Percentiles rank a stretch among this genome's conserved stretches.
phyloP scores from a whole-genome alignment of 2,888 invertebrate species.

The Drosophila percnosoma region DNA sequence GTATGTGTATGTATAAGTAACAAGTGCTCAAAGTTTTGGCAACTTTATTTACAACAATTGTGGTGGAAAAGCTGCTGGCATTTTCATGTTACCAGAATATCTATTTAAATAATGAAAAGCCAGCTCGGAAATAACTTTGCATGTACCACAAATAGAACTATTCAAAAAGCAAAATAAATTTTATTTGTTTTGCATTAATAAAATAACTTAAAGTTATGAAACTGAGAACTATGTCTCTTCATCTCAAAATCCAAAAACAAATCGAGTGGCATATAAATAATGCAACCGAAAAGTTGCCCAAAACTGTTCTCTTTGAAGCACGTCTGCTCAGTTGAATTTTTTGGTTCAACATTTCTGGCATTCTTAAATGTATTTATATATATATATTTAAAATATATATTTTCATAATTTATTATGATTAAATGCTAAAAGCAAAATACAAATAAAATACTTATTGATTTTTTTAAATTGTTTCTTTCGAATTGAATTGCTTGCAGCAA shows the following conservation, averaged over 20 bases:
- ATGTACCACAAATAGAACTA: not conserved
- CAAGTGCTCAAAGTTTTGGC: conserved; percentile 25
- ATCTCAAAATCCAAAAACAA: not conserved
- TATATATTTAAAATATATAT: not conserved
- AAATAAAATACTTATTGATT: not conserved
- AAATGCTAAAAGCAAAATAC: not conserved
- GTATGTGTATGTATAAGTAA: not conserved
- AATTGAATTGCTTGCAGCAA: too few species aligned
- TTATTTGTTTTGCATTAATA: not conserved
- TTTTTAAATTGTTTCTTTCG: not conserved
- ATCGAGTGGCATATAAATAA: not conserved
- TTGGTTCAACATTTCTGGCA: not conserved
- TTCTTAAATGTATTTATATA: not conserved
- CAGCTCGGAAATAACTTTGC: not conserved
- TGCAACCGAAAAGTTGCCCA: not conserved
- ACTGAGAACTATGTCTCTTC: not conserved
- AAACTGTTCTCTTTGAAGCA: not conserved
- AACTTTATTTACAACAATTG: conserved; percentile 36
- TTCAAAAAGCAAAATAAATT: not conserved
- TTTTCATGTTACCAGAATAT: conserved; percentile 9
- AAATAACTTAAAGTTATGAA: not conserved
- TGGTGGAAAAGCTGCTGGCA: conserved; percentile 17
- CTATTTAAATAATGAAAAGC: not conserved
- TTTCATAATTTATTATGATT: not conserved
- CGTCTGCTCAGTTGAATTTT: not conserved